Base-by-base conservation (phyloP, 2,888 invertebrate species). In the Mesoligia furuncula region DNA sequence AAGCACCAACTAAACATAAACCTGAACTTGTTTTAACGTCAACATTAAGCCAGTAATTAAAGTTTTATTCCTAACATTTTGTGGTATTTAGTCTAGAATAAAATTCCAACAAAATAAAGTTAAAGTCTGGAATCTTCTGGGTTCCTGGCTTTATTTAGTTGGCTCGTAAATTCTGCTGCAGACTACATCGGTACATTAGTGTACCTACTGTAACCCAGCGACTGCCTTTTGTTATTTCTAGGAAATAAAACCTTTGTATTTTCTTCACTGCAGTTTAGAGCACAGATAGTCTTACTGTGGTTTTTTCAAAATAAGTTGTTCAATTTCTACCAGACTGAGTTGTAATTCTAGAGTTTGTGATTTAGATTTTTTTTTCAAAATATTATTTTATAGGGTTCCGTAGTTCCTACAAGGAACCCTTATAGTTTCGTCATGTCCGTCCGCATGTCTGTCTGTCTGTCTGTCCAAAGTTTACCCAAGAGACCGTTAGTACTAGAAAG, bases 121-220 rank as follows among this genome's bases (percentile, higher is more conserved):
- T 69, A 78, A 77, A 71, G 13, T 79, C 66, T 76, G 31, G n/a
- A 59, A 71, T 71, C 62, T 71, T 84, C 66, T 77, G 42, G 42
- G 45, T 74, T 65, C 65, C 54, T 59, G 36, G 74, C 69, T 79
- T 76, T 68, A 59, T 77, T 76, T 70, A 77, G 67, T 78, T 80
- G 64, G 75, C 74, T 84, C 84, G 77, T 86, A 86, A 86, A 86
- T 84, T 82, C 66, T n/a, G 62, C 39, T 27, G 68, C 54, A 70
- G 78, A 36, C 65, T 71, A 82, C 77, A 73, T 76, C 64, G 54
- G 59, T 73, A 75, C 78, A 78, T 87, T 82, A 84, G 62, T 76
- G 65, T 66, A 67, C n/a, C n/a, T n/a, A n/a, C 59, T 68, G 57
- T 67, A 59, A 68, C 64, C 65, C 48, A 31, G n/a, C 48, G 27